A percentile compares a stretch with the other conserved stretches of the same genome.
phyloP scores from a whole-genome alignment of 2,888 invertebrate genomes.

The Amorpha juglandis region DNA sequence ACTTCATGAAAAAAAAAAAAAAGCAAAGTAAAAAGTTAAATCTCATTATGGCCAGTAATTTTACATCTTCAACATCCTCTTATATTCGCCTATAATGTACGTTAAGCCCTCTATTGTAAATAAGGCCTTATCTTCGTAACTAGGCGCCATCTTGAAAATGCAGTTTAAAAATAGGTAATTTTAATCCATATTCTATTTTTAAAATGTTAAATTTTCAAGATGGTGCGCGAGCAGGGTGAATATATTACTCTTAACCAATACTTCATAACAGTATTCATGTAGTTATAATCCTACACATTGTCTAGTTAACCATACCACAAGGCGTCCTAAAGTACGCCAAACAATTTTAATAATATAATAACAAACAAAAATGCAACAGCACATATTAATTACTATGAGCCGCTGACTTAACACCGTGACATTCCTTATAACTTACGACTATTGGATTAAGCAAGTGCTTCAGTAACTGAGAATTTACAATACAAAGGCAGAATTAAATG shows the following conservation, averaged over 20 bases:
- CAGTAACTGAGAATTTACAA: too few relatives aligned
- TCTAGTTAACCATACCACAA: constrained; percentile 51
- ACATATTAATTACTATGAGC: constrained; percentile 39
- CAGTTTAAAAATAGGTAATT: not conserved
- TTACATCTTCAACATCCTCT: too few relatives aligned
- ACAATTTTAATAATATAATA: constrained; percentile 37
- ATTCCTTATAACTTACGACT: not conserved
- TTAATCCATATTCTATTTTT: not conserved
- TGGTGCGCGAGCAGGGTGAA: not conserved
- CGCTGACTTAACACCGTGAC: constrained; percentile 38
- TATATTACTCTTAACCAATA: constrained; percentile 38
- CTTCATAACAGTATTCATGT: constrained; percentile 50
- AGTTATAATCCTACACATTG: constrained; percentile 46
- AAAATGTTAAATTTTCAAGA: not conserved
- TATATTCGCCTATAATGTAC: too few relatives aligned
- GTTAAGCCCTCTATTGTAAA: too few relatives aligned
- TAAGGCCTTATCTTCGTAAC: too few relatives aligned
- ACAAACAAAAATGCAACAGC: constrained; percentile 60
- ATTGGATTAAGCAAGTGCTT: not conserved
- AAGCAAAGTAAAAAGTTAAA: too few relatives aligned
- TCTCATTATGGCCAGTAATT: too few relatives aligned
- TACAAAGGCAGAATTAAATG: too few relatives aligned
- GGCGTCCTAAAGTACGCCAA: constrained; percentile 37
- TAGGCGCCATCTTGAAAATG: not conserved
- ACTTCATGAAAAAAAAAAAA: too few relatives aligned